Conservation (phyloP, 2,888 invertebrate species). For the Leptarthrus brevirostris region DNA sequence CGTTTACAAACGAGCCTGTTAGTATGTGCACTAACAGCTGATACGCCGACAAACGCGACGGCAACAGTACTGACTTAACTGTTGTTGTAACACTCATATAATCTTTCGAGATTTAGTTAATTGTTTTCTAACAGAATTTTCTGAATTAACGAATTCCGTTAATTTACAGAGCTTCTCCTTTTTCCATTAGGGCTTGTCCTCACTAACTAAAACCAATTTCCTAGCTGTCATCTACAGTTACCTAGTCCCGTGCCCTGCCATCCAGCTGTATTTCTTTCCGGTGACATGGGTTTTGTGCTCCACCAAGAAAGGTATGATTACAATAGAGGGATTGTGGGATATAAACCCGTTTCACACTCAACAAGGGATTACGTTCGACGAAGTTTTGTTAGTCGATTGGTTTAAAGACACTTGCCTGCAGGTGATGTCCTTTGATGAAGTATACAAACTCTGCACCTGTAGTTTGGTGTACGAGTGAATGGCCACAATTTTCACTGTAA, state of each 20-base stretch:
- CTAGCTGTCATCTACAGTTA: constrained; percentile 52
- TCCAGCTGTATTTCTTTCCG: constrained; percentile 47
- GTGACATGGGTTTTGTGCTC: constrained; percentile 52
- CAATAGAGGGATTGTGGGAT: constrained; percentile 29
- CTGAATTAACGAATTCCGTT: constrained; percentile 4
- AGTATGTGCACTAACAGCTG: no score
- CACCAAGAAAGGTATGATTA: constrained; percentile 46
- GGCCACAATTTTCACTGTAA: no score
- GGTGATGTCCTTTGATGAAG: background rate
- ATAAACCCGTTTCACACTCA: constrained; percentile 38
- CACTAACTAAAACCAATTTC: constrained; percentile 54
- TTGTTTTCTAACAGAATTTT: background rate
- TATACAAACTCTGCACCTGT: no score
- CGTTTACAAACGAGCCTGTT: no score
- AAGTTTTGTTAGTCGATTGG: constrained; percentile 12
- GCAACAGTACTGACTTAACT: no score
- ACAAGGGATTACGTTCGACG: background rate
- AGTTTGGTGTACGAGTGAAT: no score
- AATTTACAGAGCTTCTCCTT: constrained; percentile 30
- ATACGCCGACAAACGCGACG: no score
- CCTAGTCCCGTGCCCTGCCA: constrained; percentile 1
- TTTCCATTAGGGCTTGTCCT: constrained; percentile 17
- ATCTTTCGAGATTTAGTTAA: no score
- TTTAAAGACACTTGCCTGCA: constrained; percentile 1
- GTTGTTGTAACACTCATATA: no score